These are phyloP conservation scores for Leucophenga maculata DNA, from an alignment of 2,888 invertebrate genomes.

Conservation along the genomic window DNA sequence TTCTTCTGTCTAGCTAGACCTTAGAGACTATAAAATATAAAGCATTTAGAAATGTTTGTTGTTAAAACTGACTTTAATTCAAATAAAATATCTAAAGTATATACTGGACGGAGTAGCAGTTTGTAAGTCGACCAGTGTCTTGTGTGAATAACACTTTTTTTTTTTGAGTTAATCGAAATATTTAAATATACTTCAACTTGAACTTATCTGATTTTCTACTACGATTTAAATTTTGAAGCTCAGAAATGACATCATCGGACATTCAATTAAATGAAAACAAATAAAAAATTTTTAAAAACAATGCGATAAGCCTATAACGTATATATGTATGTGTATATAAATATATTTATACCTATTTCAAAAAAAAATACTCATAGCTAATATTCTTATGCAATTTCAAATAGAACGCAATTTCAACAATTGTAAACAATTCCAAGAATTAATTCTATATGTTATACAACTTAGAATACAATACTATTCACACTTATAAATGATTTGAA, in stretches of 20 bases:
- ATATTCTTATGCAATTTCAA: constrained; percentile 7
- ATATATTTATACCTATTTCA: not conserved
- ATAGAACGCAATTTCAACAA: constrained; percentile 38
- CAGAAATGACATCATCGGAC: not conserved
- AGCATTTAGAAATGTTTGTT: no score
- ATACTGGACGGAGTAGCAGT: no score
- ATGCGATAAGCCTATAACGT: constrained; percentile 10
- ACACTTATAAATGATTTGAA: constrained; percentile 42
- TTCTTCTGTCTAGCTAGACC: no score
- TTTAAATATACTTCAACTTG: no score
- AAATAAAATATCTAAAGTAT: no score
- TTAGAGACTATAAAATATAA: no score
- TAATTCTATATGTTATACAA: constrained; percentile 47
- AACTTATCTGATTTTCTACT: no score
- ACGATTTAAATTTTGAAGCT: no score
- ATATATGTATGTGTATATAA: not conserved
- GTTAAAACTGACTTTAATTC: no score
- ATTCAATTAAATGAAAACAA: constrained; percentile 1
- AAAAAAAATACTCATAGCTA: not conserved
- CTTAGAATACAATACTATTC: constrained; percentile 52
- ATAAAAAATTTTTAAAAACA: not conserved
- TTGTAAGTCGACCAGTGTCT: no score
- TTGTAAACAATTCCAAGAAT: constrained; percentile 8
- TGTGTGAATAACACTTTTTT: no score
- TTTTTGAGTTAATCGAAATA: no score